Base-by-base conservation (phyloP, 2,113 vertebrate genomes). In the Zeus faber region DNA sequence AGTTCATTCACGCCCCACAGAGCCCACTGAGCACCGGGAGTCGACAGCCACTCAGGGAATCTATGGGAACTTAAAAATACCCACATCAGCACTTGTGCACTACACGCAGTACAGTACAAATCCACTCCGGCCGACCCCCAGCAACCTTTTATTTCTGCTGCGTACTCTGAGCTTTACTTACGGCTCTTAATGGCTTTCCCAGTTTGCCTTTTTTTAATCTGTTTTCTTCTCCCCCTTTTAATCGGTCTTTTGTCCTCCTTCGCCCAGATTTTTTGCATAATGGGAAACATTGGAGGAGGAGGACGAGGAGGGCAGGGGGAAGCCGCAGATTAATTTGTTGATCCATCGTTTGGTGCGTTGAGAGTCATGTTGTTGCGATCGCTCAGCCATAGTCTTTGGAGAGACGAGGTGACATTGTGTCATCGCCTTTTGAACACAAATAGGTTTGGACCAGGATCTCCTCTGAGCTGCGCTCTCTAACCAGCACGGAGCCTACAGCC, bases 11-110 rank as follows among this genome's bases (percentile, higher is more conserved):
- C 52, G 54, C 67, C 68, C 68, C 70, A 14, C 50, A 70, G 70
- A 82, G 75, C 68, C 68, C 70, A 14, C 50, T 72, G 70, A 82
- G 75, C 70, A 59, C 40, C 47, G 33, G 49, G 76, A 83, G 74
- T 70, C 55, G 61, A 84, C 77, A 72, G 69, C 78, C 68, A 77
- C 81, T 81, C 74, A 62, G 61, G 68, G 72, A 81, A 78, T 67
- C 73, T 73, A 62, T 55, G 64, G 59, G 71, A 82, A 86, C 67
- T 76, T 82, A 75, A 80, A 85, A 87, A 82, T 81, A 83, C 75
- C 67, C 64, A 48, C 74, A 82, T 84, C 79, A 85, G 81, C 76
- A 77, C 55, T 62, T 67, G 66, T 40, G 56, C 27, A 2, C 58
- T 49, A 52, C 69, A 70, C 51, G 62, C 1, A 67, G 65, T 67